Base-by-base conservation (phyloP, 2,888 invertebrate species). In the Amblyjoppa fuscipennis region DNA sequence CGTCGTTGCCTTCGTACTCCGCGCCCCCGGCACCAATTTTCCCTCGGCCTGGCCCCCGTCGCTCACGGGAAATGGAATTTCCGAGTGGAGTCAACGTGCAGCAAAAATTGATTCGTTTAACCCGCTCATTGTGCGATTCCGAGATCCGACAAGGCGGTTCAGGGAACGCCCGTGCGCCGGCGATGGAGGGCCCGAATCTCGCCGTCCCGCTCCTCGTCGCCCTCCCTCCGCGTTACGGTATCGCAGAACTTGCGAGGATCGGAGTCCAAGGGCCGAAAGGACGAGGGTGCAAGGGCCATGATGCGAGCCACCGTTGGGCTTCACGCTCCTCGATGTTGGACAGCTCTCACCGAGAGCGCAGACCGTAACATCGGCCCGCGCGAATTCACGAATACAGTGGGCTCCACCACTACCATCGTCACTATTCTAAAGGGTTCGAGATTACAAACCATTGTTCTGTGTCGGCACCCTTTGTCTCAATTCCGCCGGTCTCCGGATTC, bases 371-470 rank as follows among this genome's bases (percentile, higher is more conserved):
- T 56, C 81, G 81, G 73, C 64, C 45, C 69, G 53, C 66, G 75
- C 73, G 73, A 74, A 77, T 75, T 66, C 66, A 49, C 73, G 45
- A 69, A 56, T 20, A 66, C 66, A 31, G 49, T 13, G 25, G 25
- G 20, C 64, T 41, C 31, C 25, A 76, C 53, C 81, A 59, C 59
- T 31, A 68, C 68, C 64, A 74, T 49, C 45, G 16, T 76, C 76
- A 89, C 91, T 90, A 91, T 92, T 92, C 91, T 90, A 92, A 34
- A 92, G 92, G 92, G 92, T 90, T 92, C 90, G 92, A 94, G 94
- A 94, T 94, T 94, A 94, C 93, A 93, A 92, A 92, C 92, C 90
- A 93, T 94, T 94, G 94, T 94, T 93, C 87, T 91, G 90, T 86
- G 88, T 87, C 83, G 89, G 90, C 90, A 89, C 91, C 93, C 93